phyloP scores from a whole-genome alignment of 30 jellyfish, hydroid and myxozoan species.

The Turritopsis rubra region DNA sequence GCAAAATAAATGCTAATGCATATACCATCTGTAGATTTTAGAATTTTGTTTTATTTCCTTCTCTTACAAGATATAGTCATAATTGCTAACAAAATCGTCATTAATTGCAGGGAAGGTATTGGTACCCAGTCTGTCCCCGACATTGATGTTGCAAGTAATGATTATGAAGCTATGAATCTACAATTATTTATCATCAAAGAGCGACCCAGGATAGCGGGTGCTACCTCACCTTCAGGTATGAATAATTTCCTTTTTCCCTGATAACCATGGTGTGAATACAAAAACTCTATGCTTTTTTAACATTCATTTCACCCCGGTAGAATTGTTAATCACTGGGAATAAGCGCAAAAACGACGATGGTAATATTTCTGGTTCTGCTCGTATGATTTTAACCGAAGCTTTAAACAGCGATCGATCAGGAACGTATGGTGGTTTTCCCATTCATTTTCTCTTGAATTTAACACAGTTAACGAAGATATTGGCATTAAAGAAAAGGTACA shows the following conservation, averaged over 20 bases:
- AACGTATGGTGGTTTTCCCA: slow-evolving; percentile 91
- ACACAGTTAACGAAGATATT: slow-evolving; percentile 68
- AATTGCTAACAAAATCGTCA: not conserved
- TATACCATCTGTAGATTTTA: too few species aligned
- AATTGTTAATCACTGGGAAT: not conserved
- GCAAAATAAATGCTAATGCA: too few species aligned
- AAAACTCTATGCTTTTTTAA: not conserved
- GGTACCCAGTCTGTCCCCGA: slow-evolving; percentile 84
- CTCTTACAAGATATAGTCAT: too few species aligned
- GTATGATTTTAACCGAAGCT: slow-evolving; percentile 27
- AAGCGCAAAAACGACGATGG: not conserved
- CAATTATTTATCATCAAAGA: slow-evolving; percentile 83
- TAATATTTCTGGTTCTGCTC: not conserved
- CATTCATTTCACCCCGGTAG: not conserved
- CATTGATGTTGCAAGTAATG: slow-evolving; percentile 78
- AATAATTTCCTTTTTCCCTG: not conserved
- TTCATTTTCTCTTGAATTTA: slow-evolving; percentile 60
- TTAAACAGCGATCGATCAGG: slow-evolving; percentile 22
- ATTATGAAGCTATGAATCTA: slow-evolving; percentile 73
- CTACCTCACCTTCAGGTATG: not conserved
- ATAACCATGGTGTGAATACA: not conserved
- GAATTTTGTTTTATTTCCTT: too few species aligned
- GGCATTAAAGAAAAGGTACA: slow-evolving; percentile 53
- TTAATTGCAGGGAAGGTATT: slow-evolving; percentile 44
- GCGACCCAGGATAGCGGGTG: slow-evolving; percentile 52